Evolutionary conservation across 35 echinoderm and acorn worm genomes (phyloP), one percentile per base, ranked within the genome.

Genomic region (Diadema setosum): DNA sequence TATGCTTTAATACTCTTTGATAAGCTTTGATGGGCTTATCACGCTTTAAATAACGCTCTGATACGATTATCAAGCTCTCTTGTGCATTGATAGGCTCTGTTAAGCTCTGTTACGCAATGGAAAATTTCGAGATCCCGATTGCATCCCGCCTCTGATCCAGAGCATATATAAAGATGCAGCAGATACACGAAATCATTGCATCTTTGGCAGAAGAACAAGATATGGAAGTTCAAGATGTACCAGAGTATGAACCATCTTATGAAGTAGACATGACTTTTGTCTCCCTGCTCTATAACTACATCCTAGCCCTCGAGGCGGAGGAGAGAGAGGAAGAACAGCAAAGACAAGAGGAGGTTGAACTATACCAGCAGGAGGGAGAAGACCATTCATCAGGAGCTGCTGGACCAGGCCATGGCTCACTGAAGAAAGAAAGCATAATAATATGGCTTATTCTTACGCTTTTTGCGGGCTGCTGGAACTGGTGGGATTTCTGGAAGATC

Each of bases 281-380:
- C 57, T 60, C 57, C 70, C 70, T 76, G 70, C 20, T 76, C 3
- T 76, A 76, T 76, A 76, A 76, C 70, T n/a, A n/a, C n/a, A n/a
- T n/a, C n/a, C n/a, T 76, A 76, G 70, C 70, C 70, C 70, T 76
- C 40, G 31, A 76, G 70, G 70, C 32, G 17, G 57, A 60, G 57
- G 57, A 60, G 57, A 60, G 57, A 60, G 57, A 76, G 70, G 70
- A 76, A 76, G 81, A 82, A 82, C 81, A 82, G 26, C 81, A 82
- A 55, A 55, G 81, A 82, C 81, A 82, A 82, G 45, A 55, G 81
- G 45, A n/a, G n/a, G n/a, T n/a, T n/a, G n/a, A n/a, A n/a, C n/a
- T n/a, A n/a, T n/a, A n/a, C n/a, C n/a, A n/a, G n/a, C n/a, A 82
- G 81, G 81, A 82, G 81, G 81, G 81, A 82, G 81, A 82, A 82